Conservation (phyloP, 2,888 invertebrate species). For the Prenolepis imparis region DNA sequence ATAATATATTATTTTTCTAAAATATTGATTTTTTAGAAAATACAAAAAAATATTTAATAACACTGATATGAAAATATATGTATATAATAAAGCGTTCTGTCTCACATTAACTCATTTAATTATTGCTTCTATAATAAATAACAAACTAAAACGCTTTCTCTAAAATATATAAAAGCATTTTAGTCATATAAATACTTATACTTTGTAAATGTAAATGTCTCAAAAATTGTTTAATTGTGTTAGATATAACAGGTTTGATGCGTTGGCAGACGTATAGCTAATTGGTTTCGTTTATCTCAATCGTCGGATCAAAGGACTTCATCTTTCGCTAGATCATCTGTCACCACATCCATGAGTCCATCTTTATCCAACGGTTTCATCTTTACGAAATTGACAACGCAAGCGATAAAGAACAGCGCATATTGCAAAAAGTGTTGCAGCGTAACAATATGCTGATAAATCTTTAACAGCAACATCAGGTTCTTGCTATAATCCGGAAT, state of each 20-base stretch:
- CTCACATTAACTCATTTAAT: too few species aligned
- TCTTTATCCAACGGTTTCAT: constrained; percentile 90
- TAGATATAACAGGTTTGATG: constrained; percentile 82
- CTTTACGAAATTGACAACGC: constrained; percentile 90
- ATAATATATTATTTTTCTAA: too few species aligned
- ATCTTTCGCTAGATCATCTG: constrained; percentile 90
- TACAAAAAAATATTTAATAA: too few species aligned
- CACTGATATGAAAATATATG: too few species aligned
- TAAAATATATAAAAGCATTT: too few species aligned
- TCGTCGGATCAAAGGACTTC: constrained; percentile 77
- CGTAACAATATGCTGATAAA: constrained; percentile 89
- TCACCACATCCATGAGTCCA: constrained; percentile 88
- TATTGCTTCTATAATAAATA: too few species aligned
- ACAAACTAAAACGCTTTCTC: too few species aligned
- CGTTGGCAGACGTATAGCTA: constrained; percentile 83
- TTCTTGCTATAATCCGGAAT: constrained; percentile 88
- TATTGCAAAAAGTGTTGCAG: constrained; percentile 89
- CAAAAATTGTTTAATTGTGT: constrained; percentile 67
- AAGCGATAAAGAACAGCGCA: constrained; percentile 89
- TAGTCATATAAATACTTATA: not conserved
- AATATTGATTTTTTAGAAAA: too few species aligned
- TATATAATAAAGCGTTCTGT: too few species aligned
- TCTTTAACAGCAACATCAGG: constrained; percentile 88
- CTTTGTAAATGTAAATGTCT: not conserved
- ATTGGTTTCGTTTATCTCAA: constrained; percentile 78